These are phyloP conservation scores for Sparus aurata DNA, from an alignment of 2,797 vertebrate species.

Conservation along the genomic window DNA sequence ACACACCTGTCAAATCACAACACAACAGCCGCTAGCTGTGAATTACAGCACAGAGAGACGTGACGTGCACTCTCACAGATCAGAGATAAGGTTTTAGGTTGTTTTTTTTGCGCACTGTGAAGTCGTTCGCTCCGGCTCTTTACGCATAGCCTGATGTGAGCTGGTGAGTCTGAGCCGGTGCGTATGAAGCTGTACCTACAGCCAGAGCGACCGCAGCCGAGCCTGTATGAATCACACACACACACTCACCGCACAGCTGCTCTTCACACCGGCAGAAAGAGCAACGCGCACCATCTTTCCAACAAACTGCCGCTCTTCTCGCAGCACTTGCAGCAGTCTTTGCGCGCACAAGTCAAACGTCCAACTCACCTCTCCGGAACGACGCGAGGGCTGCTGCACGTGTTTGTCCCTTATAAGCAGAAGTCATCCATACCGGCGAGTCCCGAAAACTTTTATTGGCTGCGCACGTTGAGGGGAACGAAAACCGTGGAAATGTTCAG, in stretches of 20 bases:
- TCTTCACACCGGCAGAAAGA: constrained; percentile 25
- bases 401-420: constrained; percentile 74
- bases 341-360: constrained; percentile 7
- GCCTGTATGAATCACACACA: constrained; percentile 21
- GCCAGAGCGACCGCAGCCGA: constrained; percentile 19
- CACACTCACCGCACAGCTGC: constrained; percentile 12
- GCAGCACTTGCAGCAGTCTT: constrained; percentile 16
- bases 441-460: constrained; percentile 89
- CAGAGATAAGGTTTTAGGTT: background rate
- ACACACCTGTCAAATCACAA: constrained; percentile 51
- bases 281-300: constrained; percentile 10
- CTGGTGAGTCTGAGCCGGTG: background rate
- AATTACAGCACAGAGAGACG: background rate
- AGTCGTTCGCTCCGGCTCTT: background rate
- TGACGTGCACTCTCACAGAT: background rate
- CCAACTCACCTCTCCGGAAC: constrained; percentile 87
- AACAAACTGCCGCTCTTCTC: constrained; percentile 33
- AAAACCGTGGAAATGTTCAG: constrained; percentile 33
- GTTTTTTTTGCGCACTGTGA: background rate
- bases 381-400: constrained; percentile 48
- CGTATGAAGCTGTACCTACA: background rate
- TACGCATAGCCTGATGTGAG: background rate
- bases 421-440: constrained; percentile 80
- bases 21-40: background rate
- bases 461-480: constrained; percentile 39